phyloP scores from a whole-genome alignment of 2,113 vertebrate genomes.

The Rhadina sibilatrix region DNA sequence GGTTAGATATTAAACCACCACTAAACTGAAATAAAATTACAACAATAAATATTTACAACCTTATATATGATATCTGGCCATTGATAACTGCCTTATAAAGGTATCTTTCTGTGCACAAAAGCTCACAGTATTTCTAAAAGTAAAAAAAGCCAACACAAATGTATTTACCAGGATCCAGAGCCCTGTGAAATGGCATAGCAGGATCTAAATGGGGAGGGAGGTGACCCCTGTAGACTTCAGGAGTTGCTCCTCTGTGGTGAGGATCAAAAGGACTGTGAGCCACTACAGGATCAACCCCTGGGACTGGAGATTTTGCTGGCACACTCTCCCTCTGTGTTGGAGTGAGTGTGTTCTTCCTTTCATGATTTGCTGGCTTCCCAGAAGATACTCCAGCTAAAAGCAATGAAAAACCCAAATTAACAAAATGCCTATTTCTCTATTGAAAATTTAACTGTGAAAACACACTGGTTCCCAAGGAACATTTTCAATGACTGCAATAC shows the following conservation, averaged over 20 bases:
- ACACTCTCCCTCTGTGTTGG: conserved; percentile 91
- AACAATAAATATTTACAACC: background rate
- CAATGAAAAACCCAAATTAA: background rate
- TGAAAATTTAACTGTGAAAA: background rate
- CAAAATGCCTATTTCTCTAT: background rate
- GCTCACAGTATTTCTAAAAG: background rate
- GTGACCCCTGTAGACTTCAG: conserved; percentile 89
- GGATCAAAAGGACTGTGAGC: conserved; percentile 93
- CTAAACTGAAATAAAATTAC: background rate
- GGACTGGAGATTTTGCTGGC: conserved; percentile 91
- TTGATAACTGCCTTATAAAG: background rate
- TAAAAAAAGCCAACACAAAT: background rate
- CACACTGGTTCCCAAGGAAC: background rate
- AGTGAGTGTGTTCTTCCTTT: conserved; percentile 91
- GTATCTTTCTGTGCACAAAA: background rate
- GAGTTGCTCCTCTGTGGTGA: conserved; percentile 83
- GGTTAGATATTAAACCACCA: background rate
- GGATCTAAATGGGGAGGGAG: conserved; percentile 90
- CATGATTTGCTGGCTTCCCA: conserved; percentile 86
- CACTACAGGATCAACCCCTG: conserved; percentile 83
- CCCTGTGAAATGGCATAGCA: conserved; percentile 86
- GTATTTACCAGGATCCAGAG: conserved; percentile 88
- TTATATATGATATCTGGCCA: background rate
- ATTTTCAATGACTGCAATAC: background rate
- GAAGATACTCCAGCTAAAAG: conserved; percentile 80